These are phyloP conservation scores for Mimumesa dahlbomi DNA, from an alignment of 2,888 invertebrate species.

Conservation along the genomic window DNA sequence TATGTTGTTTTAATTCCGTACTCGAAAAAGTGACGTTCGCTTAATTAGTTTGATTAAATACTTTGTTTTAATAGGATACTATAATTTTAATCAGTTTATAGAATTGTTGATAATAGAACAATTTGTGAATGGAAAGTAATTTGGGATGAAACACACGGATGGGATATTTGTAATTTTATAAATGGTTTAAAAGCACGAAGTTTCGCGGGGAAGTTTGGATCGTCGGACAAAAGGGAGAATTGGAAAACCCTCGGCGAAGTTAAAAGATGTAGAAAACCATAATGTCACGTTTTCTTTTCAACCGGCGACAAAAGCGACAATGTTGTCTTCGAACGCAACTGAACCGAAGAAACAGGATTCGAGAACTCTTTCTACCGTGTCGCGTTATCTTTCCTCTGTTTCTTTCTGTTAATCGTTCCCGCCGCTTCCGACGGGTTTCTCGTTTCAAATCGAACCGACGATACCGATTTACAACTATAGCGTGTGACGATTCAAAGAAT, in stretches of 20 bases:
- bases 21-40: too few relatives aligned
- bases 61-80: too few relatives aligned
- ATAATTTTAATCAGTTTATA: too few relatives aligned
- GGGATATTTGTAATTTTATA: too few relatives aligned
- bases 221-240: not conserved
- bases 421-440: not conserved
- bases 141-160: too few relatives aligned
- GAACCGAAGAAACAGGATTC: not conserved
- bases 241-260: not conserved
- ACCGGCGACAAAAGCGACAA: not conserved
- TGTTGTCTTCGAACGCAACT: not conserved
- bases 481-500: not conserved
- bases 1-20: too few relatives aligned
- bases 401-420: not conserved
- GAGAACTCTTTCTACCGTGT: not conserved
- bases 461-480: conserved; percentile 11
- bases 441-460: conserved; percentile 21
- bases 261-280: not conserved
- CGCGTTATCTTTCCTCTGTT: not conserved
- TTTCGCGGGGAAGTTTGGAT: too few relatives aligned
- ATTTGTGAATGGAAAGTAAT: too few relatives aligned
- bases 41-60: too few relatives aligned
- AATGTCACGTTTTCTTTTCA: not conserved
- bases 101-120: too few relatives aligned
- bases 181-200: too few relatives aligned